A percentile compares a stretch with the other conserved stretches of the same genome.
phyloP scores from a whole-genome alignment of 2,888 invertebrate species.

The Hetaerina titia region DNA sequence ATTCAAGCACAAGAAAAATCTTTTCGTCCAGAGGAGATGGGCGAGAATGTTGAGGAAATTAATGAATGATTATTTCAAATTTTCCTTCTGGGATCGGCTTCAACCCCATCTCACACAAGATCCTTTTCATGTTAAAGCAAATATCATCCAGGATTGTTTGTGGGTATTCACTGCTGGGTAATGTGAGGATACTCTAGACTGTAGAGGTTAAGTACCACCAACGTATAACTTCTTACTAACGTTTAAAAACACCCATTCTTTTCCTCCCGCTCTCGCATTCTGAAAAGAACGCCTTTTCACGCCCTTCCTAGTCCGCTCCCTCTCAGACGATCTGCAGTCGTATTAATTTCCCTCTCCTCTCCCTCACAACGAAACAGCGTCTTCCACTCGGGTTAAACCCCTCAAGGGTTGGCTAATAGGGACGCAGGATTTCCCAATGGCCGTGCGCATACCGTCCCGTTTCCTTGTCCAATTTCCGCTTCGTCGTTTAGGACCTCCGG shows the following conservation, averaged over 20 bases:
- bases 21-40: too few relatives aligned
- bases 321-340: neutral
- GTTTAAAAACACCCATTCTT: neutral
- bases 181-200: too few relatives aligned
- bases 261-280: neutral
- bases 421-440: neutral
- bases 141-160: too few relatives aligned
- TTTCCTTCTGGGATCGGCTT: too few relatives aligned
- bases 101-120: too few relatives aligned
- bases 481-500: conserved; percentile 35
- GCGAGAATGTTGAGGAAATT: too few relatives aligned
- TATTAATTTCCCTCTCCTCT: neutral
- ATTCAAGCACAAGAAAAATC: too few relatives aligned
- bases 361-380: neutral
- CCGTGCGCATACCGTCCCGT: neutral
- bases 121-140: too few relatives aligned
- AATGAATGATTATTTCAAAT: too few relatives aligned
- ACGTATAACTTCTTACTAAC: neutral
- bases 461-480: neutral
- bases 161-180: too few relatives aligned
- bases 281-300: neutral
- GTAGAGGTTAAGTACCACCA: too few relatives aligned
- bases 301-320: neutral
- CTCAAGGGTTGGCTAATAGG: neutral
- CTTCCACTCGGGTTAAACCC: neutral